Base-by-base conservation (phyloP, 1,140 invertebrate genomes). In the Scaptodrosophila lebanonensis region DNA sequence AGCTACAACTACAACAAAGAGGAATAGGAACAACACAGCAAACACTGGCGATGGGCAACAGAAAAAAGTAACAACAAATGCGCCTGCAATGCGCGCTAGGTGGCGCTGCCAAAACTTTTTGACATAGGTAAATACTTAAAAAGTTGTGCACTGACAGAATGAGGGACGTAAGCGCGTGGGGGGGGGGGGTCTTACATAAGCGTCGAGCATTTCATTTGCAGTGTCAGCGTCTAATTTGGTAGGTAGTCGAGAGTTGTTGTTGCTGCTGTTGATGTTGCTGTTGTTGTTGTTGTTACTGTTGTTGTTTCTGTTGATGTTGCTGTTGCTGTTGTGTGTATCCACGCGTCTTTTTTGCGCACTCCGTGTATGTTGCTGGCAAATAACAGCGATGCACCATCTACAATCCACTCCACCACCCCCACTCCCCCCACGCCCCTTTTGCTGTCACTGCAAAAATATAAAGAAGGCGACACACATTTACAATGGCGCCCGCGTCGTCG, bases 381-480 rank as follows among this genome's bases (percentile, higher is more conserved):
- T n/a, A n/a, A n/a, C n/a, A n/a, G n/a, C n/a, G n/a, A n/a, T n/a
- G n/a, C n/a, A n/a, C n/a, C n/a, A n/a, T n/a, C n/a, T n/a, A n/a
- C n/a, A n/a, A n/a, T n/a, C n/a, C n/a, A n/a, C n/a, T n/a, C n/a
- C n/a, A n/a, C n/a, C n/a, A n/a, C n/a, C n/a, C n/a, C n/a, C n/a
- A n/a, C n/a, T n/a, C n/a, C n/a, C n/a, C n/a, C n/a, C n/a, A n/a
- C n/a, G n/a, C n/a, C n/a, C n/a, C n/a, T n/a, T n/a, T n/a, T n/a
- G n/a, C n/a, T n/a, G n/a, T n/a, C n/a, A 62, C 49, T 52, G 73
- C 73, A 79, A 79, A 79, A 67, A 77, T 77, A 79, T 72, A 64
- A 73, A 77, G 79, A 77, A 77, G 79, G 75, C 75, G 69, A 77
- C 73, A 77, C 75, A 77, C 75, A 73, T 69, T 77, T 60, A 77